Percentiles rank a stretch among this genome's conserved stretches.
phyloP scores from a whole-genome alignment of 2,797 vertebrate genomes.

The Platalea minor region DNA sequence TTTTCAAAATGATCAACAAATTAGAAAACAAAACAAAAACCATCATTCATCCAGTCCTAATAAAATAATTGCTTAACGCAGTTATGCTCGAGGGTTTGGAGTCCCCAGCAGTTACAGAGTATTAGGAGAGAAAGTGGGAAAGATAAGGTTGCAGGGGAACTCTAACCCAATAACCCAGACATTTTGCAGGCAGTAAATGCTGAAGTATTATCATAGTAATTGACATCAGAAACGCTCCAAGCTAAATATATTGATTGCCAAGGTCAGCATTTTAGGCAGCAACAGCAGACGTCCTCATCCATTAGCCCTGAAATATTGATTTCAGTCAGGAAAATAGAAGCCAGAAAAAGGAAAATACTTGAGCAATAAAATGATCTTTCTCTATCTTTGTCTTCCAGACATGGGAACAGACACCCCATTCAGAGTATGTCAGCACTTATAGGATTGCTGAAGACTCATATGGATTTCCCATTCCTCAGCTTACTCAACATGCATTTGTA shows the following conservation, averaged over 20 bases:
- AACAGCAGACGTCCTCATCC: conserved; percentile 36
- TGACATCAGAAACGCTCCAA: conserved; percentile 51
- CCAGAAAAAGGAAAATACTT: conserved; percentile 40
- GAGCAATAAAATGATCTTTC: conserved; percentile 61
- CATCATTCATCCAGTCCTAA: background rate
- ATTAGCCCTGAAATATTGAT: conserved; percentile 70
- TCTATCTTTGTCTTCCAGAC: conserved; percentile 63
- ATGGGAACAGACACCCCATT: background rate
- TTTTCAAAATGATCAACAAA: background rate
- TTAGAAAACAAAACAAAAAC: background rate
- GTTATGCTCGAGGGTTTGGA: background rate
- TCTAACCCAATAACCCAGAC: conserved; percentile 53
- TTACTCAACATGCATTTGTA: background rate
- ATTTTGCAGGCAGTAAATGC: conserved; percentile 40
- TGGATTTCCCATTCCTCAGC: background rate
- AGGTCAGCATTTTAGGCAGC: conserved; percentile 63
- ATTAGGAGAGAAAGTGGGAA: background rate
- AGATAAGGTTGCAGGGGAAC: conserved; percentile 6
- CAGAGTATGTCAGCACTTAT: background rate
- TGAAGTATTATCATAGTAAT: conserved; percentile 49
- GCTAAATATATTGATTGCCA: conserved; percentile 67
- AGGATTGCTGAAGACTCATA: background rate
- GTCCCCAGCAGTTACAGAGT: background rate
- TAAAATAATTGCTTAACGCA: conserved; percentile 35
- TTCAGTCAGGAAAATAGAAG: conserved; percentile 59